A percentile compares a stretch with the other conserved stretches of the same genome.
These are phyloP conservation scores for Rhinolophus sinicus DNA, from an alignment of 2,113 vertebrate species.

Conservation along the genomic window DNA sequence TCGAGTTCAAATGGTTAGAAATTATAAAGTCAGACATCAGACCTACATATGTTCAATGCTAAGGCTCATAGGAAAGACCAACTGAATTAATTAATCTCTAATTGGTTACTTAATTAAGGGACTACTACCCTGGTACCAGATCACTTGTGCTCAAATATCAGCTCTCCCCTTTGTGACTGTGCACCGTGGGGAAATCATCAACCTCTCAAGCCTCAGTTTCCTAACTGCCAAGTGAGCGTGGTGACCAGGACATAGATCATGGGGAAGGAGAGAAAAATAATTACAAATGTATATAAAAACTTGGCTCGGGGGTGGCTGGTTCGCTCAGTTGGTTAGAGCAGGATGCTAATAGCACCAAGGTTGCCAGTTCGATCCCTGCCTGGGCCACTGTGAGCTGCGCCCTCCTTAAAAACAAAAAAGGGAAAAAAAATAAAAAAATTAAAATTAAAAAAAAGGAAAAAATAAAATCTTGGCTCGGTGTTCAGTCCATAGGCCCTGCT, in stretches of 20 bases:
- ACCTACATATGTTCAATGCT: background rate
- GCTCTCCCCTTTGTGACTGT: background rate
- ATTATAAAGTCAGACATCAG: background rate
- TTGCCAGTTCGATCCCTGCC: too few species aligned
- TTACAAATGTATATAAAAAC: fast-evolving
- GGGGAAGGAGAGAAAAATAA: background rate
- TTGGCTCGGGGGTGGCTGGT: background rate
- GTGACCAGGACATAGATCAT: fast-evolving
- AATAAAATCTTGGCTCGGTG: background rate
- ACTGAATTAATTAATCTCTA: background rate
- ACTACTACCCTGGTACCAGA: background rate
- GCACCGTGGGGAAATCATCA: background rate
- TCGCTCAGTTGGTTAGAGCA: too few species aligned
- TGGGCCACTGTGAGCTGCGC: too few species aligned
- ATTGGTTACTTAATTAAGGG: background rate
- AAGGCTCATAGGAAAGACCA: background rate
- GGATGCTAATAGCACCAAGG: too few species aligned
- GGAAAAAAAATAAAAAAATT: too few species aligned
- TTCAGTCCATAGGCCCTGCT: background rate
- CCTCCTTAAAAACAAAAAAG: too few species aligned
- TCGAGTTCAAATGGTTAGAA: background rate
- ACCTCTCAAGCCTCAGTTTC: background rate
- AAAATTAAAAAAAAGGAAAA: too few species aligned
- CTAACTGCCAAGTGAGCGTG: background rate
- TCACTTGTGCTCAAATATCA: background rate